Conservation (phyloP, 1,140 invertebrate species). For the Colletes gigas region DNA sequence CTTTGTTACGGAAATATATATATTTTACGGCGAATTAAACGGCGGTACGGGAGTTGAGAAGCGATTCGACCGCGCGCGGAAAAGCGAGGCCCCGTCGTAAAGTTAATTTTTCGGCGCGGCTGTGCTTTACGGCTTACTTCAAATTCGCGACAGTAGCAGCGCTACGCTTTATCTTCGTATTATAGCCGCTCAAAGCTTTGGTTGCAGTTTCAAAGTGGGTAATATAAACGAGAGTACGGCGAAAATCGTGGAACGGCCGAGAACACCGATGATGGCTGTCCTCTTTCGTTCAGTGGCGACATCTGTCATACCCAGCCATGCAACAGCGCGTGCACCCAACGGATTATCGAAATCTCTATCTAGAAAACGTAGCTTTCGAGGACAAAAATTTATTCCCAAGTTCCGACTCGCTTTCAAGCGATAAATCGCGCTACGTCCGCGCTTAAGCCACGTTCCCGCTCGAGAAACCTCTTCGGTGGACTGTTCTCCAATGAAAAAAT, state of each 20-base stretch:
- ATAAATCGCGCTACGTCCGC: not conserved
- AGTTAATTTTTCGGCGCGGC: slow-evolving; percentile 32
- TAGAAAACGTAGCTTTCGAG: not conserved
- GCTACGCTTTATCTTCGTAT: not conserved
- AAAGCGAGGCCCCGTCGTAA: not conserved
- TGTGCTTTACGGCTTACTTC: slow-evolving; percentile 24
- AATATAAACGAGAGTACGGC: too few relatives aligned
- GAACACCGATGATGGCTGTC: not conserved
- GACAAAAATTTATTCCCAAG: too few relatives aligned
- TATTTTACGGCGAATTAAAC: slow-evolving; percentile 22
- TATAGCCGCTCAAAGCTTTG: not conserved
- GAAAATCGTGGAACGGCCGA: not conserved
- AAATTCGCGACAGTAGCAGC: not conserved
- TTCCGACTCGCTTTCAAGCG: not conserved
- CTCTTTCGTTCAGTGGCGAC: not conserved
- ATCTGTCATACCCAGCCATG: not conserved
- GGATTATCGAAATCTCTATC: not conserved
- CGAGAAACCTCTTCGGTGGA: not conserved
- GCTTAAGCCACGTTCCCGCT: too few relatives aligned
- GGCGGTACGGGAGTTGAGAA: not conserved
- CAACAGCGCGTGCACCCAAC: not conserved
- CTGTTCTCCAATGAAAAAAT: too few relatives aligned
- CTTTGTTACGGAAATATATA: not conserved
- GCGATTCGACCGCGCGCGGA: not conserved
- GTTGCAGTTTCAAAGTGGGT: not conserved